These are phyloP conservation scores for Drosophila helvetica DNA, from an alignment of 2,888 invertebrate species.

Conservation along the genomic window DNA sequence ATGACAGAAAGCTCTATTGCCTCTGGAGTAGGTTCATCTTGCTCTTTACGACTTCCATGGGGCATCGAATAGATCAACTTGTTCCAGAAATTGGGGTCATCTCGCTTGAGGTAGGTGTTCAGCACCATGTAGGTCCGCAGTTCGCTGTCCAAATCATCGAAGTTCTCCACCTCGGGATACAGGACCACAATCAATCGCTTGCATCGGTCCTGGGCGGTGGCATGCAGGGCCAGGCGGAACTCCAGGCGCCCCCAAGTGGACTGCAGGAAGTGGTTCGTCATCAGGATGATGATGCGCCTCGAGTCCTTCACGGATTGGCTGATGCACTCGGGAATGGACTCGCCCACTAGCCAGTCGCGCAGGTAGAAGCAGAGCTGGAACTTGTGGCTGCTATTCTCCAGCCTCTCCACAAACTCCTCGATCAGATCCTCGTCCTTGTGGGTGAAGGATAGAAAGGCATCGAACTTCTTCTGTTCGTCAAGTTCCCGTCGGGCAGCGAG, in stretches of 20 bases:
- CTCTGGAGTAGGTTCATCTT: no score
- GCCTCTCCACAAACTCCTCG: conserved; percentile 33
- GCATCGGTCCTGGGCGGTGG: conserved; percentile 28
- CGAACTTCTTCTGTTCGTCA: conserved; percentile 7
- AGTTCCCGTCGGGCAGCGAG: conserved; percentile 14
- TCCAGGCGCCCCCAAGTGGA: conserved; percentile 48
- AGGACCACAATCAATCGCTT: conserved; percentile 46
- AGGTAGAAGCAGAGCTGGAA: conserved; percentile 40
- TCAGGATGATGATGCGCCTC: conserved; percentile 31
- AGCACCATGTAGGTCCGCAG: conserved; percentile 35
- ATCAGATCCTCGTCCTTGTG: conserved; percentile 35
- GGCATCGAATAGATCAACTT: conserved; percentile 43
- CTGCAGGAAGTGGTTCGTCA: conserved; percentile 38
- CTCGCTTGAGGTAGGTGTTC: conserved; percentile 40
- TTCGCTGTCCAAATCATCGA: conserved; percentile 35
- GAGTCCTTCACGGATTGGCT: conserved; percentile 33
- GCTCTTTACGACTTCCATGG: conserved; percentile 8
- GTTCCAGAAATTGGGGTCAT: conserved; percentile 42
- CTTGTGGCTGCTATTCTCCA: conserved; percentile 16
- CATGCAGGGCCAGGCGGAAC: conserved; percentile 42
- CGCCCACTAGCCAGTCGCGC: conserved; percentile 43
- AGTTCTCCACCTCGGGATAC: conserved; percentile 37
- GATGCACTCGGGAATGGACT: conserved; percentile 43
- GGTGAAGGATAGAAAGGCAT: conserved; percentile 40
- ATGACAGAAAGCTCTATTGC: no score